Conservation (phyloP, 2,888 invertebrate species). For the Cataglyphis albicans region DNA sequence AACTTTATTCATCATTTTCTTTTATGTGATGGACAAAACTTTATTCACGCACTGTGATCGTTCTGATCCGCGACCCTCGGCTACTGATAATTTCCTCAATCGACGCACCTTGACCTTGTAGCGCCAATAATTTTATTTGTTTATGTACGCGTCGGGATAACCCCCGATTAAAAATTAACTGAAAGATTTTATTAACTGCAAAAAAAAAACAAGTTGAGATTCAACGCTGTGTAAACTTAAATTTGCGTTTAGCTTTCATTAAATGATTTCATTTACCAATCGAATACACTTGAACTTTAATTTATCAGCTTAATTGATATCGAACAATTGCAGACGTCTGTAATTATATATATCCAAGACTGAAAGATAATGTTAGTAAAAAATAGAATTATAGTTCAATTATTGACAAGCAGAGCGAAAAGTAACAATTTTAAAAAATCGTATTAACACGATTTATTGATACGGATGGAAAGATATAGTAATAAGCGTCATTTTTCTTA, state of each 20-base stretch:
- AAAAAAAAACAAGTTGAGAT: not conserved
- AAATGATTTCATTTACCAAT: not conserved
- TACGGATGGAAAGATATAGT: not conserved
- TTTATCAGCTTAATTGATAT: not conserved
- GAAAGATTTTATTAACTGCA: not conserved
- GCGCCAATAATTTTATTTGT: not conserved
- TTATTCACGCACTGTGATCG: conserved; percentile 9
- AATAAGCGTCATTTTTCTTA: not conserved
- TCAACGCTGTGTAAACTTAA: not conserved
- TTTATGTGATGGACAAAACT: not conserved
- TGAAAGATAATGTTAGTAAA: not conserved
- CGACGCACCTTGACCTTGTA: conserved; percentile 21
- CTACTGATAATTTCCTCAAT: conserved; percentile 28
- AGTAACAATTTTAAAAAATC: not conserved
- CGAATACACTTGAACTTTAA: not conserved
- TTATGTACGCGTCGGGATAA: conserved; percentile 7
- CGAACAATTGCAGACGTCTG: not conserved
- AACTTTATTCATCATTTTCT: not conserved
- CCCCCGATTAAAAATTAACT: conserved; percentile 6
- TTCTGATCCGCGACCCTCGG: not conserved
- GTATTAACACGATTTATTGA: not conserved
- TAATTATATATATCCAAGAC: not conserved
- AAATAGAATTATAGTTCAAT: conserved; percentile 7
- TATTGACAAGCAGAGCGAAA: not conserved
- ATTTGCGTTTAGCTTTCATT: not conserved